Evolutionary conservation across 2,797 vertebrate genomes (phyloP).

Genomic region (Meriones psammophilus): DNA sequence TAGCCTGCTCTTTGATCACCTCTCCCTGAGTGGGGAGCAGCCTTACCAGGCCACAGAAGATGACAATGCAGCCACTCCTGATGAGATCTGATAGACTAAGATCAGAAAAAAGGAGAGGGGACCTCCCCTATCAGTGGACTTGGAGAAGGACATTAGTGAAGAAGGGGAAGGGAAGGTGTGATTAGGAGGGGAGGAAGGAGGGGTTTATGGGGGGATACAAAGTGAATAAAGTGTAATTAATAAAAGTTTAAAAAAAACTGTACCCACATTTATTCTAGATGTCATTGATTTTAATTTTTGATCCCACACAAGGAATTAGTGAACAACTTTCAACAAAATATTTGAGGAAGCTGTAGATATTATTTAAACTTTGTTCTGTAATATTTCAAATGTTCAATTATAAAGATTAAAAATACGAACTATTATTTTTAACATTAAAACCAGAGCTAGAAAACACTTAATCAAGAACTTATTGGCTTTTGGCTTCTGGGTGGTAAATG

Average conservation of each 20-base stretch:
- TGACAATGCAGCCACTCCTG: too few species aligned
- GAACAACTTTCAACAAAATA: slow-evolving; percentile 67
- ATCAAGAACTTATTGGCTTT: slow-evolving; percentile 23
- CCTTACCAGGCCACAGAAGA: too few species aligned
- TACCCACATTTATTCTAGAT: slow-evolving; percentile 54
- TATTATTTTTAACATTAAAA: neutral
- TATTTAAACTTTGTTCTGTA: slow-evolving; percentile 54
- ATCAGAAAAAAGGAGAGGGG: too few species aligned
- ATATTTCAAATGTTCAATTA: neutral
- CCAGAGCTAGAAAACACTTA: slow-evolving; percentile 21
- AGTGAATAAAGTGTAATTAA: too few species aligned
- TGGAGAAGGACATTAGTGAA: too few species aligned
- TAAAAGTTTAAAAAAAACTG: neutral
- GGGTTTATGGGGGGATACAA: too few species aligned
- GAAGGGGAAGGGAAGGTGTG: too few species aligned
- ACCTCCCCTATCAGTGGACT: too few species aligned
- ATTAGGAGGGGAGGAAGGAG: too few species aligned
- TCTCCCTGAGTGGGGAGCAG: too few species aligned
- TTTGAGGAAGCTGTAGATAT: slow-evolving; percentile 43
- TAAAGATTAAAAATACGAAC: neutral
- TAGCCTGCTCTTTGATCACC: too few species aligned
- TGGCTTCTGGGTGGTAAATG: neutral
- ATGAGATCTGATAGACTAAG: too few species aligned
- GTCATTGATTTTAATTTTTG: slow-evolving; percentile 70
- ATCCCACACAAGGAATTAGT: slow-evolving; percentile 62